These are phyloP conservation scores for Pteronotus mesoamericanus DNA, from an alignment of 2,797 vertebrate genomes.

Conservation along the genomic window DNA sequence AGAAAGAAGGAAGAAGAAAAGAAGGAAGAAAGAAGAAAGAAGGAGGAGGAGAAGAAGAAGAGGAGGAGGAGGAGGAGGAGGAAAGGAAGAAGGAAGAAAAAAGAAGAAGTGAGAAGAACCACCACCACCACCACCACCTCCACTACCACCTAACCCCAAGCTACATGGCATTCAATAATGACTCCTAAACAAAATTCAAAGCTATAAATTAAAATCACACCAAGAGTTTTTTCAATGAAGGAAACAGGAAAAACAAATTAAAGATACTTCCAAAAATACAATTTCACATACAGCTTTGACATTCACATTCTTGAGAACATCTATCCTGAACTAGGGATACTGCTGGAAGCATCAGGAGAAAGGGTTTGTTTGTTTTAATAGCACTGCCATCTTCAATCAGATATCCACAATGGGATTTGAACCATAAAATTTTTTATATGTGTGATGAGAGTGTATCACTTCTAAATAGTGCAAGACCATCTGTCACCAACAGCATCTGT, in stretches of 20 bases:
- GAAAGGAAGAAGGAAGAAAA: too few species aligned
- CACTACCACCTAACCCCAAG: not conserved
- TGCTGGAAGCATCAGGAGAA: not conserved
- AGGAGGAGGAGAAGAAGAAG: too few species aligned
- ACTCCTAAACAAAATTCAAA: slow-evolving; percentile 27
- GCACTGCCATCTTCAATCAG: slow-evolving; percentile 8
- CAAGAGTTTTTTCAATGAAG: not conserved
- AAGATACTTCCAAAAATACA: not conserved
- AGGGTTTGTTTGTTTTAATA: not conserved
- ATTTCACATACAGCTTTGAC: not conserved
- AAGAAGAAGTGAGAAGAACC: too few species aligned
- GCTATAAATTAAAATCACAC: not conserved
- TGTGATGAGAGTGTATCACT: slow-evolving; percentile 24
- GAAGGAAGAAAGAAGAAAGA: too few species aligned
- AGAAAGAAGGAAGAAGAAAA: too few species aligned
- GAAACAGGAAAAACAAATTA: not conserved
- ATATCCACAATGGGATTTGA: slow-evolving; percentile 19
- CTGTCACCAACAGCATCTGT: slow-evolving; percentile 12
- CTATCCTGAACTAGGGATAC: not conserved
- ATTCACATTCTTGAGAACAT: not conserved
- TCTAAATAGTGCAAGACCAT: slow-evolving; percentile 17
- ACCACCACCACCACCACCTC: too few species aligned
- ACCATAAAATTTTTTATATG: slow-evolving; percentile 24
- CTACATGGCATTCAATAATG: not conserved
- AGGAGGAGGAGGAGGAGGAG: too few species aligned